Percentiles rank a stretch among this genome's conserved stretches.
Evolutionary conservation across 2,888 invertebrate species (phyloP).

Genomic region (Spilosoma lubricipeda): DNA sequence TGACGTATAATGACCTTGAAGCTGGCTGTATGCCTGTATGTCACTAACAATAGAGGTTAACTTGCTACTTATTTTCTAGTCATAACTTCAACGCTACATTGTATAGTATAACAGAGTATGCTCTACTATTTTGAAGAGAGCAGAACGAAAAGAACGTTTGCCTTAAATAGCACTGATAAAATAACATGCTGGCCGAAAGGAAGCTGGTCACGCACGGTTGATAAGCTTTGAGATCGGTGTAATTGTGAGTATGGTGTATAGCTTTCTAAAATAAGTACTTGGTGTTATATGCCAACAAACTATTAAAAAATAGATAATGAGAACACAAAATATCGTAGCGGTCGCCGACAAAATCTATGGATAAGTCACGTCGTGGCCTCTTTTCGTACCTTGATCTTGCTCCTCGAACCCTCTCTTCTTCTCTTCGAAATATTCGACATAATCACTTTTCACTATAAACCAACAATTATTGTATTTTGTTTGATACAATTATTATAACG

Average conservation of each 20-base stretch:
- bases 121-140: background rate
- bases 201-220: slow-evolving; percentile 23
- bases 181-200: slow-evolving; percentile 22
- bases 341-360: background rate
- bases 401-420: slow-evolving; percentile 79
- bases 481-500: slow-evolving; percentile 46
- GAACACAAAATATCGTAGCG: background rate
- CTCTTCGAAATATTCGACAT: slow-evolving; percentile 86
- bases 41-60: slow-evolving; percentile 4
- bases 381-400: slow-evolving; percentile 84
- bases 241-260: background rate
- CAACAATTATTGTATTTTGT: slow-evolving; percentile 20
- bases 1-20: slow-evolving; percentile 1
- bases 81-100: background rate
- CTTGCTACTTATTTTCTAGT: background rate
- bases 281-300: background rate
- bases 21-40: background rate
- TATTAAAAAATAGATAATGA: background rate
- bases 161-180: background rate
- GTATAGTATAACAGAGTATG: background rate
- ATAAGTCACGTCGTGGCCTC: slow-evolving; percentile 57
- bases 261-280: background rate
- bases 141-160: background rate
- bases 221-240: slow-evolving; percentile 5
- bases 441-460: slow-evolving; percentile 20